phyloP scores from a whole-genome alignment of 2,113 vertebrate species.

The Hippocampus mohnikei region DNA sequence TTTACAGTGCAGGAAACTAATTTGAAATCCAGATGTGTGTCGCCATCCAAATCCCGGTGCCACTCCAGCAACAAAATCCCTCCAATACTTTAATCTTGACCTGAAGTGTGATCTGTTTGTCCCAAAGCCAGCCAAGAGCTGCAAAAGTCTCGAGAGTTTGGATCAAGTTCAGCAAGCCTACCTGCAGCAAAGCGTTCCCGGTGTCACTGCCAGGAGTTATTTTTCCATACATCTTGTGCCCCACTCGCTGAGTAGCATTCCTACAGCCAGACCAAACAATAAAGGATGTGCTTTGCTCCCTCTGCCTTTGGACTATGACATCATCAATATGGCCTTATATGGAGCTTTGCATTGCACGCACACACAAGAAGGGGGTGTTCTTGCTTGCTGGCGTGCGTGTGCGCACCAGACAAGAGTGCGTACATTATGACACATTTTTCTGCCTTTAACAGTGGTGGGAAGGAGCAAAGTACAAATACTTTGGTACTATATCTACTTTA shows the following conservation, averaged over 20 bases:
- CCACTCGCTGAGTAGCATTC: slow-evolving; percentile 73
- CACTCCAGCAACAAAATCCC: background rate
- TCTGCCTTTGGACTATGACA: slow-evolving; percentile 88
- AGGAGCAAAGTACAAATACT: slow-evolving; percentile 8
- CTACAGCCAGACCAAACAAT: slow-evolving; percentile 87
- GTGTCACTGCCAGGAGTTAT: slow-evolving; percentile 54
- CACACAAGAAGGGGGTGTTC: slow-evolving; percentile 67
- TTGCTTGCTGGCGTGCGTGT: slow-evolving; percentile 33
- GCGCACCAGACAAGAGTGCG: slow-evolving; percentile 12
- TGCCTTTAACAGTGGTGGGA: slow-evolving; percentile 44
- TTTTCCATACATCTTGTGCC: slow-evolving; percentile 29
- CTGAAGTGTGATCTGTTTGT: background rate
- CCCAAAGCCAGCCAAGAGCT: background rate
- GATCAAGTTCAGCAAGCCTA: slow-evolving; percentile 38
- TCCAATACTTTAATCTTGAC: background rate
- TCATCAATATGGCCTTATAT: slow-evolving; percentile 92
- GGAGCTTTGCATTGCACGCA: slow-evolving; percentile 78
- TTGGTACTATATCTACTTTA: background rate
- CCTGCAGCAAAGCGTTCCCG: slow-evolving; percentile 53
- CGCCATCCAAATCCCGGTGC: background rate
- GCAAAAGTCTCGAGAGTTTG: slow-evolving; percentile 3
- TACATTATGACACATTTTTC: background rate
- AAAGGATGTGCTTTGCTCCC: slow-evolving; percentile 83
- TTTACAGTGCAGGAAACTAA: background rate
- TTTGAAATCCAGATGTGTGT: background rate